A percentile compares a stretch with the other conserved stretches of the same genome.
Evolutionary conservation across 1,140 invertebrate species (phyloP).

Genomic region (Lucilia cuprina): DNA sequence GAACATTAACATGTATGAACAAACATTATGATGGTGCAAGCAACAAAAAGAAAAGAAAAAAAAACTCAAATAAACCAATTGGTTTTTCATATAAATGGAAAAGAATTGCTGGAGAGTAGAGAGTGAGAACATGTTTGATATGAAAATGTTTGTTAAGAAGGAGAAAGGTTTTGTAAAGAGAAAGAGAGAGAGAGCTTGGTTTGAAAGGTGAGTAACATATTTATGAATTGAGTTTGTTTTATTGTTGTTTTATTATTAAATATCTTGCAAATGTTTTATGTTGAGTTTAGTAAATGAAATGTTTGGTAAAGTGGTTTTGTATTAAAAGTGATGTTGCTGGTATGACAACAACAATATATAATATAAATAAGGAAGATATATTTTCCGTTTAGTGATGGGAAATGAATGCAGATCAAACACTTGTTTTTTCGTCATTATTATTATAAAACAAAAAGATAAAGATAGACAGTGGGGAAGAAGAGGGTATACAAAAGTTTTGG

Average conservation of each 20-base stretch:
- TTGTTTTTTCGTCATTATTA: too few relatives aligned
- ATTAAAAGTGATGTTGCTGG: too few relatives aligned
- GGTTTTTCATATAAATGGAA: background rate
- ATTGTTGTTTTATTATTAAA: background rate
- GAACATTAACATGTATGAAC: background rate
- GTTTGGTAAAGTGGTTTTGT: too few relatives aligned
- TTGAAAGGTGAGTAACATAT: background rate
- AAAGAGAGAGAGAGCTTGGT: background rate
- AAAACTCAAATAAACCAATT: background rate
- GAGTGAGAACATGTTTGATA: too few relatives aligned
- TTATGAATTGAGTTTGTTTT: background rate
- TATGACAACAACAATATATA: too few relatives aligned
- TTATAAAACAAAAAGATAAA: too few relatives aligned
- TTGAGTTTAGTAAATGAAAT: too few relatives aligned
- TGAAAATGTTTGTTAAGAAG: background rate
- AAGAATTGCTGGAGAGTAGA: background rate
- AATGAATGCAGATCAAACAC: too few relatives aligned
- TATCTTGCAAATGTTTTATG: background rate
- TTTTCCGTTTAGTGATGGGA: too few relatives aligned
- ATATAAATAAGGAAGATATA: too few relatives aligned
- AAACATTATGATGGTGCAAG: background rate
- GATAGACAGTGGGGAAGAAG: too few relatives aligned
- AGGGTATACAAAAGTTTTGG: background rate
- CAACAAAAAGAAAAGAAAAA: background rate
- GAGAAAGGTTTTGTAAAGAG: background rate